A percentile compares a stretch with the other conserved stretches of the same genome.
Conservation (phyloP, 2,888 invertebrate species). For the Synanthedon myopaeformis region DNA sequence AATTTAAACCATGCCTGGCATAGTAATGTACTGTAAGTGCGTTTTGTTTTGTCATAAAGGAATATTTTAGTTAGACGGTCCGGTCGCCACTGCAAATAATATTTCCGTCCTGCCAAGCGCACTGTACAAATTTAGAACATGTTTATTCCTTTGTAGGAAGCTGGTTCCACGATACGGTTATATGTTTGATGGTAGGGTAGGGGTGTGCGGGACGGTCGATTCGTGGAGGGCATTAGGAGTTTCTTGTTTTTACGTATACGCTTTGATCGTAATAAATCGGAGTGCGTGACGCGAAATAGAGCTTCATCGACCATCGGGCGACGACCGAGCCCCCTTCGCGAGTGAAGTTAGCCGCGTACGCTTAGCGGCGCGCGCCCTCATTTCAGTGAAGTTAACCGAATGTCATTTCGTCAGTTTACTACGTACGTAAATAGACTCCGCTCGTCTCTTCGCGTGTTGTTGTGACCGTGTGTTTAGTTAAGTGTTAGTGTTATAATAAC, state of each 20-base stretch:
- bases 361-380: slow-evolving; percentile 43
- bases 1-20: too few species aligned
- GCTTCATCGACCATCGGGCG: slow-evolving; percentile 53
- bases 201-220: slow-evolving; percentile 11
- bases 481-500: slow-evolving; percentile 59
- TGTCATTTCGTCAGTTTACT: slow-evolving; percentile 50
- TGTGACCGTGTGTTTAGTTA: slow-evolving; percentile 51
- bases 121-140: slow-evolving; percentile 40
- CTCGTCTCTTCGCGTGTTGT: slow-evolving; percentile 50
- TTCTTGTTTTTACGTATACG: slow-evolving; percentile 18
- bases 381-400: slow-evolving; percentile 37
- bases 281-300: slow-evolving; percentile 56
- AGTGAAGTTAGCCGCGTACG: slow-evolving; percentile 38
- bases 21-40: too few species aligned
- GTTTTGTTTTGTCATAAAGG: background rate
- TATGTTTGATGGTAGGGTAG: background rate
- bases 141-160: slow-evolving; percentile 18
- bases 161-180: background rate
- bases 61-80: slow-evolving; percentile 19
- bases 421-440: slow-evolving; percentile 39
- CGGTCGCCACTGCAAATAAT: slow-evolving; percentile 39
- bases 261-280: slow-evolving; percentile 37
- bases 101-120: slow-evolving; percentile 26
- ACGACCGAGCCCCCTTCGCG: slow-evolving; percentile 24
- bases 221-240: slow-evolving; percentile 14